phyloP scores from a whole-genome alignment of 1,140 invertebrate species.

The Apolygus lucorum region DNA sequence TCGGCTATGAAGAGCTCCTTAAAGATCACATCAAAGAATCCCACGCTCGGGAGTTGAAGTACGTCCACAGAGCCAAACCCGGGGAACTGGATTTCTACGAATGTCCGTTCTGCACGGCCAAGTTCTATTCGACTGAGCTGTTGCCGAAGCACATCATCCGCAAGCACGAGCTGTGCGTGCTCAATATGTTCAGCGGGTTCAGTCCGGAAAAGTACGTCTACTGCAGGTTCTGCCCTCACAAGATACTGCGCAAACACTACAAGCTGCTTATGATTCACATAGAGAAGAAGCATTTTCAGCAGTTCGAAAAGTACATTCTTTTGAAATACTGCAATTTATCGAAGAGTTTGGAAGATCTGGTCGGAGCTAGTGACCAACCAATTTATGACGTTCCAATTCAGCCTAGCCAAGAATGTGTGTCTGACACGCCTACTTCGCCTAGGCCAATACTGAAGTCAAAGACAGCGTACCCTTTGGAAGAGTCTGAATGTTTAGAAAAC shows the following conservation, averaged over 20 bases:
- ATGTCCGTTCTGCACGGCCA: slow-evolving; percentile 34
- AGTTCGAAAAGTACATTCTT: slow-evolving; percentile 30
- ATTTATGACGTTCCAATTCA: background rate
- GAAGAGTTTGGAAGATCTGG: slow-evolving; percentile 25
- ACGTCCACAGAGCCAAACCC: slow-evolving; percentile 24
- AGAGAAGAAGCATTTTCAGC: slow-evolving; percentile 34
- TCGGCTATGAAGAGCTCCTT: slow-evolving; percentile 33
- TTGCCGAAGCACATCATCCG: slow-evolving; percentile 33
- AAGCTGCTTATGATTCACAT: slow-evolving; percentile 35
- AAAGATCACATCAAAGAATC: slow-evolving; percentile 34
- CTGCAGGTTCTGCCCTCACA: slow-evolving; percentile 34
- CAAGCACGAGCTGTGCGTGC: slow-evolving; percentile 30
- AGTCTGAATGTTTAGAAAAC: background rate
- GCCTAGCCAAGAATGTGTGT: background rate
- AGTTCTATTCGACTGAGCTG: slow-evolving; percentile 33
- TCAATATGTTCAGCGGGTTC: slow-evolving; percentile 28
- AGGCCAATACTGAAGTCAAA: slow-evolving; percentile 31
- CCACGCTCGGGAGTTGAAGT: slow-evolving; percentile 31
- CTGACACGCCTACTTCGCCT: slow-evolving; percentile 1
- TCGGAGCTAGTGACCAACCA: background rate
- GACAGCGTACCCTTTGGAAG: slow-evolving; percentile 25
- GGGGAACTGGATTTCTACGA: slow-evolving; percentile 26
- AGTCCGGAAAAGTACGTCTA: slow-evolving; percentile 28
- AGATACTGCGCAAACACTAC: slow-evolving; percentile 29
- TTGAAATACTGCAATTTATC: slow-evolving; percentile 28